Evolutionary conservation across 2,888 invertebrate genomes (phyloP).

Genomic region (Lepeophtheirus nordmannii): DNA sequence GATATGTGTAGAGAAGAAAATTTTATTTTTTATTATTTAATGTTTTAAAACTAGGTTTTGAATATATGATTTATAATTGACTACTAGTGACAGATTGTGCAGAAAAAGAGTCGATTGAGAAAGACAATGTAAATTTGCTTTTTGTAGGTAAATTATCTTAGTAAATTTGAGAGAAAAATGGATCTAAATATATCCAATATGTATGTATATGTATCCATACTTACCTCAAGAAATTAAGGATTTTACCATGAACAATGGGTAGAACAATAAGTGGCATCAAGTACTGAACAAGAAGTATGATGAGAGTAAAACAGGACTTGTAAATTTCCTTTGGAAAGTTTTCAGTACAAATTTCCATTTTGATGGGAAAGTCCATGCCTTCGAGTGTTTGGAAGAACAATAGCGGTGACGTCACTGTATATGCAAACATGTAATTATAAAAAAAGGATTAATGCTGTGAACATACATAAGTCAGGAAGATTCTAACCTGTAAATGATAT

Average conservation of each 20-base stretch:
- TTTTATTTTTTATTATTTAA: no score
- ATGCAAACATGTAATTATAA: not conserved
- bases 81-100: no score
- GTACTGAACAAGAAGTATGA: conserved; percentile 14
- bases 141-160: no score
- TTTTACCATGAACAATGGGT: conserved; percentile 17
- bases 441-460: not conserved
- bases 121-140: no score
- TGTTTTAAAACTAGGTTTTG: no score
- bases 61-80: no score
- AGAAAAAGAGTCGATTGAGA: no score
- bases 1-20: no score
- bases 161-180: no score
- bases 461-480: not conserved
- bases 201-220: not conserved
- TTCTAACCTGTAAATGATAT: conserved; percentile 11
- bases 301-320: not conserved
- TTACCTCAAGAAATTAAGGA: conserved; percentile 8
- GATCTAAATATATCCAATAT: no score
- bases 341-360: conserved; percentile 1
- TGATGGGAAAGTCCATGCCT: not conserved
- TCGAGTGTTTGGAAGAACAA: conserved; percentile 3
- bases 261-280: conserved; percentile 10
- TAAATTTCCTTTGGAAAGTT: conserved; percentile 9
- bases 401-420: conserved; percentile 2